Conservation (phyloP, 92 coral and sea anemone genomes). For the Blastomussa wellsi region DNA sequence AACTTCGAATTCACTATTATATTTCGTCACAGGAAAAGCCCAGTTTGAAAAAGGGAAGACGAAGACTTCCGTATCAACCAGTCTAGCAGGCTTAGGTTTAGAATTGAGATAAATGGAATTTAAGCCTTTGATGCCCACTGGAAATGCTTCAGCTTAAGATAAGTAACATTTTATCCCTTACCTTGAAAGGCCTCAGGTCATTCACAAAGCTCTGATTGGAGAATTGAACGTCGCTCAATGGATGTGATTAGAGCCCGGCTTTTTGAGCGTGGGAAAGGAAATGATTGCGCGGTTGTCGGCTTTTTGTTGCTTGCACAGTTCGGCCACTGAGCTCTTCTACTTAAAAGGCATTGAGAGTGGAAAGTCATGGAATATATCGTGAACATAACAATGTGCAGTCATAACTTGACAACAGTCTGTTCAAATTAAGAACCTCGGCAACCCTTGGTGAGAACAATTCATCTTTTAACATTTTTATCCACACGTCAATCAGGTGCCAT, state of each 20-base stretch:
- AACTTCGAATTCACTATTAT: not conserved
- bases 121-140: not conserved
- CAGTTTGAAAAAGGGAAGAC: not conserved
- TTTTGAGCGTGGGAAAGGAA: no score
- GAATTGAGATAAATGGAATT: not conserved
- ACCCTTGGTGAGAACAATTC: not conserved
- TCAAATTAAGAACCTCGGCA: not conserved
- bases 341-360: not conserved
- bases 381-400: not conserved
- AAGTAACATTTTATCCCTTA: not conserved
- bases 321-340: not conserved
- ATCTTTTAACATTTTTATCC: not conserved
- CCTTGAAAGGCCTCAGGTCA: not conserved
- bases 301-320: not conserved
- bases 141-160: not conserved
- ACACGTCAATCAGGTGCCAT: not conserved
- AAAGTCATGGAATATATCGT: not conserved
- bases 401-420: not conserved
- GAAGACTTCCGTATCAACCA: not conserved
- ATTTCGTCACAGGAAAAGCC: not conserved
- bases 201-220: not conserved
- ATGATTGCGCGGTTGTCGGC: no score
- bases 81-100: not conserved
- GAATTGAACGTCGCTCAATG: not conserved
- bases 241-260: no score